Base-by-base conservation (phyloP, 2,888 invertebrate genomes). In the Azorinus chamasolen region DNA sequence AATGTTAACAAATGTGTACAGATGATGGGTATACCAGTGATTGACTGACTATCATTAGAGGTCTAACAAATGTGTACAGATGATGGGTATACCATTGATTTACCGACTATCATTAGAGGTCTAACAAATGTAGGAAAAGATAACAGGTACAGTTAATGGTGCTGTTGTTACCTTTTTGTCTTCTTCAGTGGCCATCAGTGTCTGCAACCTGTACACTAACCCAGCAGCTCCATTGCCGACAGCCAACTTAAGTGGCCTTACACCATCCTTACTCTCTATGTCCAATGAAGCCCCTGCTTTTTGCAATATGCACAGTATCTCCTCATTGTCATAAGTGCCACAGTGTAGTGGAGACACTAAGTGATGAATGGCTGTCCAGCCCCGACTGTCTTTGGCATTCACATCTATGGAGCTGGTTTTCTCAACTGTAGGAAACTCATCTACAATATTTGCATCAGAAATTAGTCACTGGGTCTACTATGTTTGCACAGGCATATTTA, bases 301-400 rank as follows among this genome's bases (percentile, higher is more conserved):
- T 16, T 81, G 79, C 22, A 93, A 84, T 12, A 93, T 78, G 68
- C 88, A 88, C 55, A 93, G 84, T 25, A 93, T 86, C 37, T 90
- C 88, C 18, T 90, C 89, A 74, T 92, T 92, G 70, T 93, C 92
- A 74, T 90, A 93, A n/a, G 92, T 90, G 16, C 91, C 93, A 45
- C 88, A 87, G 1, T 88, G 87, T 3, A 93, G 80, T 1, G 93
- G 92, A 41, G 83, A 87, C 37, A 93, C 91, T 20, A 93, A 85
- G 75, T 93, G 93, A 75, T 93, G 93, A 18, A 93, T 70, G 1
- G 91, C 91, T 1, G 93, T 92, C 89, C 90, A 91, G 25, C 93
- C 93, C 61, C 90, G 84, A 22, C 74, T 79, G 83, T 94, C 93
- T 51, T 71, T 73, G 4, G 80, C 83, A 14, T 86, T 82, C 27